phyloP scores from a whole-genome alignment of 2,113 vertebrate species.

The Danio rerio region DNA sequence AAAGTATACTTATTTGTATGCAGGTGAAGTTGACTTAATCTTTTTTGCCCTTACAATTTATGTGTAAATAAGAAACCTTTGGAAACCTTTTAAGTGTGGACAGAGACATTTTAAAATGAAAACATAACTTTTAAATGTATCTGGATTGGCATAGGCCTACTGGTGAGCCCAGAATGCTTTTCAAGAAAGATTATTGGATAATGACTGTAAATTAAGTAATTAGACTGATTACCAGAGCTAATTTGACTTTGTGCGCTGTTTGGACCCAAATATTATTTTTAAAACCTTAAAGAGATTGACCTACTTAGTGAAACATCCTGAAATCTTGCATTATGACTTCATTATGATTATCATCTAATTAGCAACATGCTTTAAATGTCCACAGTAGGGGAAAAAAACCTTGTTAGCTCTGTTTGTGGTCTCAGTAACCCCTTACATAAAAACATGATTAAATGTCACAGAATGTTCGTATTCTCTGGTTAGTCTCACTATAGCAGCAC shows the following conservation, averaged over 20 bases:
- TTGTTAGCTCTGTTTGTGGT: constrained; percentile 1
- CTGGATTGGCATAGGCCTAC: no score
- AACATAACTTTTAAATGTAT: no score
- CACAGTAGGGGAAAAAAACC: background rate
- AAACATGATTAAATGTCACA: background rate
- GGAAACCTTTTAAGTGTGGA: no score
- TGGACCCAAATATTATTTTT: background rate
- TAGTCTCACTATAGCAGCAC: background rate
- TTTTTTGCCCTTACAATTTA: no score
- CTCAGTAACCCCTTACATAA: background rate
- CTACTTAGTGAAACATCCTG: background rate
- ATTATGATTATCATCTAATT: no score
- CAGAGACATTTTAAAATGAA: no score
- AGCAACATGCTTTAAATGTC: background rate
- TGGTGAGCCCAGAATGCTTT: background rate
- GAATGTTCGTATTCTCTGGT: background rate
- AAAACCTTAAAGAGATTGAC: background rate
- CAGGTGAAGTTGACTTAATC: no score
- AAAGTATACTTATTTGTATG: no score
- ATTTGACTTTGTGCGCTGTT: background rate
- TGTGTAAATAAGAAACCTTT: no score
- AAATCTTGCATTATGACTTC: no score
- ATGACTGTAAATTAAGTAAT: background rate
- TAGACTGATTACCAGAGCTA: background rate
- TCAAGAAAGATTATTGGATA: background rate